These are phyloP conservation scores for Sciurus carolinensis DNA, from an alignment of 2,797 vertebrate genomes.

Conservation along the genomic window DNA sequence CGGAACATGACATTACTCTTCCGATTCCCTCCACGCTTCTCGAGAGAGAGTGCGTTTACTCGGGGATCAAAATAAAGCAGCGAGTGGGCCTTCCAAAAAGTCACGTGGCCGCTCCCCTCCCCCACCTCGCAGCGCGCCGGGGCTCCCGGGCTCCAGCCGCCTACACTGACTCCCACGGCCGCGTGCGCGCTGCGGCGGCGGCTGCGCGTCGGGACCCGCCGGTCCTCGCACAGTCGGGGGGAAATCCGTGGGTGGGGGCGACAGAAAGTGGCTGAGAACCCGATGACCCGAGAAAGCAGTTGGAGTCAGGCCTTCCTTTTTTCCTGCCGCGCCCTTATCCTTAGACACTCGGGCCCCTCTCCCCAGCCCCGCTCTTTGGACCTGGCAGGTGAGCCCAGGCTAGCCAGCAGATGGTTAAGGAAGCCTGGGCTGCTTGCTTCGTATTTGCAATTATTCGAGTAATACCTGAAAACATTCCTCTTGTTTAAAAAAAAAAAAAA, in stretches of 20 bases:
- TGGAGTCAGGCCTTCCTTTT: not conserved
- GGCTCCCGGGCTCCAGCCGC: not conserved
- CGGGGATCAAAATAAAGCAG: constrained; percentile 22
- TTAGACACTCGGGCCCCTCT: not conserved
- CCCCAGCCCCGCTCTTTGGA: not conserved
- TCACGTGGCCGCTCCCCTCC: constrained; percentile 48
- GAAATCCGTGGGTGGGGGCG: constrained; percentile 11
- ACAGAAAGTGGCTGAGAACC: constrained; percentile 11
- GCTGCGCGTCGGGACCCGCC: not conserved
- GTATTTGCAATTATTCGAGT: not conserved
- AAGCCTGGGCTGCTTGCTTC: not conserved
- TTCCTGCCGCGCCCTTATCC: not conserved
- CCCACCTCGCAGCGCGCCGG: not conserved
- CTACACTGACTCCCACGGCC: not conserved
- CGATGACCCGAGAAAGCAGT: not conserved
- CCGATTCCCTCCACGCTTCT: not conserved
- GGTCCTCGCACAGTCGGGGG: not conserved
- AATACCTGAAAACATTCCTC: not conserved
- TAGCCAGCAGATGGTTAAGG: not conserved
- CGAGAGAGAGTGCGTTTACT: not conserved
- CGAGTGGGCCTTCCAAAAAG: constrained; percentile 45
- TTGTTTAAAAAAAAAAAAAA: not conserved
- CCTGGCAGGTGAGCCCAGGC: not conserved
- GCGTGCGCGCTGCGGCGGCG: not conserved
- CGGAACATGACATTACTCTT: constrained; percentile 21